Percentiles rank a stretch among this genome's conserved stretches.
Evolutionary conservation across 2,797 vertebrate genomes (phyloP).

Genomic region (Micropoecilia bifurca): DNA sequence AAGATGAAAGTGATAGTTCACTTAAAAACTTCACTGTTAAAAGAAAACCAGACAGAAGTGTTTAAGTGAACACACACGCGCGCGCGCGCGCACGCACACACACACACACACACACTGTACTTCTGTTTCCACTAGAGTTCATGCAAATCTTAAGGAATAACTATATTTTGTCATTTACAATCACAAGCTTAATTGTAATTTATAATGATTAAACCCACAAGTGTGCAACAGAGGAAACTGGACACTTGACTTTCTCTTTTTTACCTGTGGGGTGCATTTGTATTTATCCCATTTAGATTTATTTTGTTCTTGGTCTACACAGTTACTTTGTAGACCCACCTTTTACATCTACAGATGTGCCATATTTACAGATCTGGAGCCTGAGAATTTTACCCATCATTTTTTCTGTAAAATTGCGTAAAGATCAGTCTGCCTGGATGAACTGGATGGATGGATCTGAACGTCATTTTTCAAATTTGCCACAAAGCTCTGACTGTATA

Average conservation of each 20-base stretch:
- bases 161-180: neutral
- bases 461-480: neutral
- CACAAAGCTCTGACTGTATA: neutral
- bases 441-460: neutral
- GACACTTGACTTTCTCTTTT: neutral
- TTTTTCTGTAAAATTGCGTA: neutral
- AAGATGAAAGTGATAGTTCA: constrained; percentile 8
- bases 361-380: neutral
- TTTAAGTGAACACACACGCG: neutral
- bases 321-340: neutral
- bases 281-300: neutral
- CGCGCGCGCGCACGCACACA: neutral
- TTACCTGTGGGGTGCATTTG: neutral
- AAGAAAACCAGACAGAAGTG: neutral
- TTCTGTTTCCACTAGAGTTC: neutral
- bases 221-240: neutral
- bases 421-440: neutral
- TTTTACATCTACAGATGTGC: neutral
- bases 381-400: neutral
- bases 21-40: neutral
- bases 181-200: neutral
- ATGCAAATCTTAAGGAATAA: neutral
- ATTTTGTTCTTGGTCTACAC: neutral
- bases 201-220: neutral
- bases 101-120: neutral